Percentiles rank a stretch among this genome's conserved stretches.
phyloP scores from a whole-genome alignment of 2,888 invertebrate species.

The Theodoxus fluviatilis region DNA sequence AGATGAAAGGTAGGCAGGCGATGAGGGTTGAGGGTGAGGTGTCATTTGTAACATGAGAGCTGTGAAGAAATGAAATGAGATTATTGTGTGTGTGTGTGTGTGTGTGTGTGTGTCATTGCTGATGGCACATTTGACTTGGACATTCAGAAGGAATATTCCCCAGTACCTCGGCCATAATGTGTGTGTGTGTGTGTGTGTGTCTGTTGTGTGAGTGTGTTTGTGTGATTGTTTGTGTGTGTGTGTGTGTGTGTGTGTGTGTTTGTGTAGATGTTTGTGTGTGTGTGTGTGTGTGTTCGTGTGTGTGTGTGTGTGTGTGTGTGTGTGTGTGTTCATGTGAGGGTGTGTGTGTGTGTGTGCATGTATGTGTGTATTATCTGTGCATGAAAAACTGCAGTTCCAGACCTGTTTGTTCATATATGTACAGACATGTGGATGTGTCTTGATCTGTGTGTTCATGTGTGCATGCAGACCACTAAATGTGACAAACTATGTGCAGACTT shows the following conservation, averaged over 20 bases:
- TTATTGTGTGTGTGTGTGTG: neutral
- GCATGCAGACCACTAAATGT: neutral
- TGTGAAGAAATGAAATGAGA: too few relatives aligned
- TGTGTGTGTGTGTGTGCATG: neutral
- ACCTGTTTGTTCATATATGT: slow-evolving; percentile 7
- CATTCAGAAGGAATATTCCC: too few relatives aligned
- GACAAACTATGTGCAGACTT: slow-evolving; percentile 51
- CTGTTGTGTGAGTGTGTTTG: slow-evolving; percentile 5
- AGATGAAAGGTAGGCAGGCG: slow-evolving; percentile 50
- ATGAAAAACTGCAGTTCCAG: too few relatives aligned
- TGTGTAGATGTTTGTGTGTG: neutral
- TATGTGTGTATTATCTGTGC: neutral
- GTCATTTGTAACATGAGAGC: neutral
- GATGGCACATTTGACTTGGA: neutral
- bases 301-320: neutral
- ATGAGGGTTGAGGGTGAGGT: neutral
- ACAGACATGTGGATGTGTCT: neutral
- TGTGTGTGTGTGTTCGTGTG: too few relatives aligned
- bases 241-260: slow-evolving; percentile 12
- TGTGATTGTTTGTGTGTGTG: slow-evolving; percentile 10
- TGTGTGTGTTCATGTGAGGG: neutral
- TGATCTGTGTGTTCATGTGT: neutral
- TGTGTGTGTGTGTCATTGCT: neutral
- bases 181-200: slow-evolving; percentile 7
- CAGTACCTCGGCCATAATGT: too few relatives aligned